Conservation (phyloP, 2,797 vertebrate species). For the Characodon lateralis region DNA sequence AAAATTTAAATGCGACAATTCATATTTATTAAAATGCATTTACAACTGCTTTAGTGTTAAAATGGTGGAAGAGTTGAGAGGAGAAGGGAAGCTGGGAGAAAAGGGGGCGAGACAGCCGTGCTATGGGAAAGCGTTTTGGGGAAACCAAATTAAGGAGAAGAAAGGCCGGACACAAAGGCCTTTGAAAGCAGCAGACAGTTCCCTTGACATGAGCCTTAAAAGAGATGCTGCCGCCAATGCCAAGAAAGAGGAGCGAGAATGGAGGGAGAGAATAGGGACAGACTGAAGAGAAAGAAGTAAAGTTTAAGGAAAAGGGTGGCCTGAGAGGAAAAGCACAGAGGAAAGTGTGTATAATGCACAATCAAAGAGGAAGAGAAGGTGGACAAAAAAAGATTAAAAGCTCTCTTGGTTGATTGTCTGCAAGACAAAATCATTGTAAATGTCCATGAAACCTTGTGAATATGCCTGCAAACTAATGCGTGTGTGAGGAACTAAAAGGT, state of each 20-base stretch:
- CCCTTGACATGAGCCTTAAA: slow-evolving; percentile 82
- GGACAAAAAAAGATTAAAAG: slow-evolving; percentile 51
- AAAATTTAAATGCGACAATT: slow-evolving; percentile 1
- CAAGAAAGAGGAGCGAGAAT: slow-evolving; percentile 67
- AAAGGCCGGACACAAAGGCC: slow-evolving; percentile 77
- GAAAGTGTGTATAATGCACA: slow-evolving; percentile 43
- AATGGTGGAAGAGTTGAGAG: slow-evolving; percentile 56
- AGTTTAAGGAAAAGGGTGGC: slow-evolving; percentile 57
- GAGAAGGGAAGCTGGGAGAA: slow-evolving; percentile 59
- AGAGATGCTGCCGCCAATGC: slow-evolving; percentile 79
- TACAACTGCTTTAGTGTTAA: slow-evolving; percentile 44
- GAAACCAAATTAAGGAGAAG: slow-evolving; percentile 78
- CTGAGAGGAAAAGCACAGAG: slow-evolving; percentile 38
- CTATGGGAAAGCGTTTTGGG: slow-evolving; percentile 83
- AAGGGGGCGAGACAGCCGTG: slow-evolving; percentile 74
- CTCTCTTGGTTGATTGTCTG: slow-evolving; percentile 36
- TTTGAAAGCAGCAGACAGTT: slow-evolving; percentile 82
- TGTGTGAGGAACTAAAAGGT: slow-evolving; percentile 25
- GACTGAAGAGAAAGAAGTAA: slow-evolving; percentile 46
- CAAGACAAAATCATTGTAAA: slow-evolving; percentile 34
- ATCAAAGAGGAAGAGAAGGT: slow-evolving; percentile 28
- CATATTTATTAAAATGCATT: slow-evolving; percentile 44
- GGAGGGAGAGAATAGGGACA: slow-evolving; percentile 56
- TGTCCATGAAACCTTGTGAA: slow-evolving; percentile 24
- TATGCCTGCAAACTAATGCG: slow-evolving; percentile 16